phyloP scores from a whole-genome alignment of 2,797 vertebrate genomes.

The Diplodus sargus region DNA sequence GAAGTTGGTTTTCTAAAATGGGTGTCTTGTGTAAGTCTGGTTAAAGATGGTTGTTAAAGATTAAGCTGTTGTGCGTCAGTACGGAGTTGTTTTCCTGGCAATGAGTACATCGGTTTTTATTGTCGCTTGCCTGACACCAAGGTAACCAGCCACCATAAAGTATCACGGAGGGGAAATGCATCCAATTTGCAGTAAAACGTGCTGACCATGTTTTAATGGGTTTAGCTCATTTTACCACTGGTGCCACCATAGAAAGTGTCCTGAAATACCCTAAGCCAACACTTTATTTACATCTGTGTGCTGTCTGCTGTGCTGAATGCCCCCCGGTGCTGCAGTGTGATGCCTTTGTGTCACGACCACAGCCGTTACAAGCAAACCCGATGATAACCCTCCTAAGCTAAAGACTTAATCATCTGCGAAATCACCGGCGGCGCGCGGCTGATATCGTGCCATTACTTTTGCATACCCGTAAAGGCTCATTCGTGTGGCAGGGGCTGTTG shows the following conservation, averaged over 20 bases:
- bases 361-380: neutral
- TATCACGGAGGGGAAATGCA: neutral
- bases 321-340: neutral
- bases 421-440: neutral
- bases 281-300: neutral
- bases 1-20: neutral
- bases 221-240: neutral
- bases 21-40: neutral
- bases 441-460: conserved; percentile 2
- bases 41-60: neutral
- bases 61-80: neutral
- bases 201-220: neutral
- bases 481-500: neutral
- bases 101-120: neutral
- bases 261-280: neutral
- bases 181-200: conserved; percentile 14
- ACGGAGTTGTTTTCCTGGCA: too few relatives aligned
- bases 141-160: neutral
- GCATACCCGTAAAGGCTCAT: neutral
- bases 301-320: neutral
- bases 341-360: neutral
- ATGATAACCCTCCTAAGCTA: neutral
- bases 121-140: neutral
- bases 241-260: neutral
- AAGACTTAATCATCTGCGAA: neutral